Evolutionary conservation across 2,113 vertebrate species (phyloP).

Genomic region (Gymnorhina tibicen): DNA sequence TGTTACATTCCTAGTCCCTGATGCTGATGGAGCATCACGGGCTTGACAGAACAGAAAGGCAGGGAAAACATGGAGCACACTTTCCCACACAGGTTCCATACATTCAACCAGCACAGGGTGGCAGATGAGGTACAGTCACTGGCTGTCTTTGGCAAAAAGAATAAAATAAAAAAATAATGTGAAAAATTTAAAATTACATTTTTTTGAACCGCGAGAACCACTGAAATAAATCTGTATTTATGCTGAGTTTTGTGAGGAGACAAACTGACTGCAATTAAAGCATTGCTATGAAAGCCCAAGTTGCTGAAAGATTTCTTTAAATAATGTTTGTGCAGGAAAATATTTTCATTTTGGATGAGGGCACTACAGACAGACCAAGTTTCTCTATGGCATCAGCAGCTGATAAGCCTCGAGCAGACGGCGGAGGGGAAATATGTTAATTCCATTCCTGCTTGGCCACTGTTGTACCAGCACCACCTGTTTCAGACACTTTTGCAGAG

Average conservation of each 20-base stretch:
- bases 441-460: neutral
- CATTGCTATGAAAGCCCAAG: neutral
- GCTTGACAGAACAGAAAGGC: rapidly evolving
- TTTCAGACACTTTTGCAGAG: neutral
- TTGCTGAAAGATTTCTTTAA: neutral
- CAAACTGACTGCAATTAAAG: neutral
- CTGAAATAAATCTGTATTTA: neutral
- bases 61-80: neutral
- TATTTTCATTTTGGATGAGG: neutral
- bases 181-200: neutral
- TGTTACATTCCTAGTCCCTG: neutral
- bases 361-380: neutral
- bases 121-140: neutral
- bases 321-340: neutral
- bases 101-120: too few relatives aligned
- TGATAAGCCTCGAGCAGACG: neutral
- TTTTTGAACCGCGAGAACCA: neutral
- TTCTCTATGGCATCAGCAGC: constrained; percentile 5
- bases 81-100: neutral
- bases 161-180: neutral
- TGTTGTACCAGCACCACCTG: constrained; percentile 41
- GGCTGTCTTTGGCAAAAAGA: neutral
- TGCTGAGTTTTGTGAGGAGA: neutral
- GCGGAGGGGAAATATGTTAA: neutral
- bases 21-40: neutral